A percentile compares a stretch with the other conserved stretches of the same genome.
phyloP scores from a whole-genome alignment of 2,888 invertebrate species.

The Chrysopilus asiliformis region DNA sequence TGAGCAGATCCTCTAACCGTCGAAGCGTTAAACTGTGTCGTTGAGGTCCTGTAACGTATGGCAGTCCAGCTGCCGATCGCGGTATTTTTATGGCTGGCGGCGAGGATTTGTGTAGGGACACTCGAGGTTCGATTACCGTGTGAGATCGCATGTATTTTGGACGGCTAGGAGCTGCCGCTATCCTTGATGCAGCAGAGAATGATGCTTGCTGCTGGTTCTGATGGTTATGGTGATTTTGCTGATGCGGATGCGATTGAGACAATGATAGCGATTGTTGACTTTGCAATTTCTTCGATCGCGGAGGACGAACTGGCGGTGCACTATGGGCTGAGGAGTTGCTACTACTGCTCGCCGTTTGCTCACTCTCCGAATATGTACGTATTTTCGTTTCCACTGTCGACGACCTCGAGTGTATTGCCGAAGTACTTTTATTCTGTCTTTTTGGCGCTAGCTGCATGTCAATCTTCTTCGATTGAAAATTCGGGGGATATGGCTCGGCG shows the following conservation, averaged over 20 bases:
- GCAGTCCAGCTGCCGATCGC: constrained; percentile 43
- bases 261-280: no score
- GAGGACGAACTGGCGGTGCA: constrained; percentile 20
- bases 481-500: constrained; percentile 42
- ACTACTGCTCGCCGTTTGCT: constrained; percentile 3
- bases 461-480: constrained; percentile 17
- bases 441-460: constrained; percentile 24
- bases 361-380: background rate
- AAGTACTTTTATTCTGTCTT: constrained; percentile 33
- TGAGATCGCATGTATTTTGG: constrained; percentile 36
- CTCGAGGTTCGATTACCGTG: constrained; percentile 34
- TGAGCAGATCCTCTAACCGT: constrained; percentile 60
- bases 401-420: constrained; percentile 27
- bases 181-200: no score
- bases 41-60: constrained; percentile 58
- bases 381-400: constrained; percentile 4
- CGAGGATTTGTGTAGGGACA: constrained; percentile 14
- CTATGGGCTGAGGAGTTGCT: constrained; percentile 2
- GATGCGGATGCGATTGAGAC: constrained; percentile 8
- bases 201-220: no score
- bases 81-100: constrained; percentile 26
- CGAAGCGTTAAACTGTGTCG: constrained; percentile 60
- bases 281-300: constrained; percentile 20
- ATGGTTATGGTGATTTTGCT: no score
- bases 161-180: constrained; percentile 26